These are phyloP conservation scores for Jaculus jaculus DNA, from an alignment of 2,113 vertebrate genomes.

Conservation along the genomic window DNA sequence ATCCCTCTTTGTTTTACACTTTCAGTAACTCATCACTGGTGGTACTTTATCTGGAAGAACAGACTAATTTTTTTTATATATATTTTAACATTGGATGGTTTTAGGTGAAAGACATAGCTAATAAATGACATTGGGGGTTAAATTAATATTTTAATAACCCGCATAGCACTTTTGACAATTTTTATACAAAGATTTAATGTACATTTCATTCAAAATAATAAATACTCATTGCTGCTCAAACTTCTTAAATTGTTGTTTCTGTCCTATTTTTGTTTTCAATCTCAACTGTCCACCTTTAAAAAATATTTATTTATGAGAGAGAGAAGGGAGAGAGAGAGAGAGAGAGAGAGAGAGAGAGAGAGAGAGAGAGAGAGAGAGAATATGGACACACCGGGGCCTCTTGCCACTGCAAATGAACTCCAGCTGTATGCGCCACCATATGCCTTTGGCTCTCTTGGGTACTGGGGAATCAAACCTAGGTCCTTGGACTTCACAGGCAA, in stretches of 20 bases:
- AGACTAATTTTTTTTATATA: conserved; percentile 80
- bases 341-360: too few relatives aligned
- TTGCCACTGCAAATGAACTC: too few relatives aligned
- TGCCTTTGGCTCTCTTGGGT: too few relatives aligned
- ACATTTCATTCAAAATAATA: conserved; percentile 86
- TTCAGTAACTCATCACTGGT: conserved; percentile 80
- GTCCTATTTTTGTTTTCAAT: neutral
- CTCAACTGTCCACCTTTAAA: neutral
- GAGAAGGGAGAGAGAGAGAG: too few relatives aligned
- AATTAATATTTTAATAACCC: conserved; percentile 80
- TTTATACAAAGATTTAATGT: conserved; percentile 84
- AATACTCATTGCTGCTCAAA: conserved; percentile 83
- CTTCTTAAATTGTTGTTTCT: conserved; percentile 67
- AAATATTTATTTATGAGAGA: too few relatives aligned
- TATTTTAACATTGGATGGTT: conserved; percentile 75
- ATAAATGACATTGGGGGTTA: conserved; percentile 70
- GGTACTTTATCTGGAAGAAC: conserved; percentile 85
- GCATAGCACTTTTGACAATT: conserved; percentile 85
- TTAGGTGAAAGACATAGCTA: conserved; percentile 72
- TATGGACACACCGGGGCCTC: too few relatives aligned
- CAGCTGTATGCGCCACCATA: too few relatives aligned
- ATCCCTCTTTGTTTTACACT: conserved; percentile 69
- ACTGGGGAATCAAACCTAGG: too few relatives aligned
- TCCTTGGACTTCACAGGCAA: too few relatives aligned
- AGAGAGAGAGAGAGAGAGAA: too few relatives aligned